Conservation (phyloP, 2,113 vertebrate species). For the Pangasianodon hypophthalmus region DNA sequence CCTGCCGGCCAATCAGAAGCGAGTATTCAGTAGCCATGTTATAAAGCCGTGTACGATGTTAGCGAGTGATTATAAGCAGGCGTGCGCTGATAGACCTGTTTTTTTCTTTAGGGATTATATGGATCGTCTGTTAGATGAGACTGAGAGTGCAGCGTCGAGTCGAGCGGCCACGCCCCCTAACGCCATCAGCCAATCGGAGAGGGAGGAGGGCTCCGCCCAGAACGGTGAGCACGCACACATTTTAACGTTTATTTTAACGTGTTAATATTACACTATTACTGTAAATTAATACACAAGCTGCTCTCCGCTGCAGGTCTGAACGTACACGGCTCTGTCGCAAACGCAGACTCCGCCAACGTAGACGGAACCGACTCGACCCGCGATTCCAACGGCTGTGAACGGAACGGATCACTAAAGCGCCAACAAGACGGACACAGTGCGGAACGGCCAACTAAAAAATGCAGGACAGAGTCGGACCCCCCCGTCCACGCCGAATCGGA, state of each 20-base stretch:
- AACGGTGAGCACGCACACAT: constrained; percentile 75
- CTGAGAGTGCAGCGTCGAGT: constrained; percentile 91
- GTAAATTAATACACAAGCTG: too few species aligned
- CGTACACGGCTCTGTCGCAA: constrained; percentile 19
- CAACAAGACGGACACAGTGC: constrained; percentile 27
- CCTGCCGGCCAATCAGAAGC: background rate
- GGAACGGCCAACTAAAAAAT: constrained; percentile 44
- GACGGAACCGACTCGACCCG: constrained; percentile 9
- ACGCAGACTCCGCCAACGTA: constrained; percentile 5
- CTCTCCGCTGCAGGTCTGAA: constrained; percentile 25
- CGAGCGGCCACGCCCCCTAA: constrained; percentile 88
- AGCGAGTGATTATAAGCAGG: background rate
- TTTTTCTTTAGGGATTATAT: constrained; percentile 86
- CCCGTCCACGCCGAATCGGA: background rate
- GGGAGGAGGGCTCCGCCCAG: constrained; percentile 84
- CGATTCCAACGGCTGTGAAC: constrained; percentile 46
- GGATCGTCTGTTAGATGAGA: constrained; percentile 95
- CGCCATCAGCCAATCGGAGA: constrained; percentile 87
- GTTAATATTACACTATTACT: background rate
- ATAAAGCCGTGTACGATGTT: background rate
- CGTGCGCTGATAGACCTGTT: background rate
- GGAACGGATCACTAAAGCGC: constrained; percentile 25
- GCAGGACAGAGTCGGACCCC: constrained; percentile 32
- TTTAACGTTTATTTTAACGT: background rate
- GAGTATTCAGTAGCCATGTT: background rate